Base-by-base conservation (phyloP, 2,113 vertebrate species). In the Heptranchias perlo region DNA sequence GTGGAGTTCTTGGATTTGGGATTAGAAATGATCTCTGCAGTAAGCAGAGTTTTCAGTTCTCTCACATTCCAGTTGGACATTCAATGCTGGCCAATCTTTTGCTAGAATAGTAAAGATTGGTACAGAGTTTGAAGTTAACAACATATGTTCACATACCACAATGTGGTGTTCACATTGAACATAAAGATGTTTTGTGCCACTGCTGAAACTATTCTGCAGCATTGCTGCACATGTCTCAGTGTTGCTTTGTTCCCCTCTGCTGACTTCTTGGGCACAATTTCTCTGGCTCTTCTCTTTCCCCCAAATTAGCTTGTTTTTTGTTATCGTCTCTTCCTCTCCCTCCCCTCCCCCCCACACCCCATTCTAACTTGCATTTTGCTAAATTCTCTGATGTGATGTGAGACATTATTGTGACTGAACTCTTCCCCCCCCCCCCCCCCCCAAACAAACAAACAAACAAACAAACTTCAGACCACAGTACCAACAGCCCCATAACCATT, bases 281-380 rank as follows among this genome's bases (percentile, higher is more conserved):
- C 23, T 21, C 78, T 47, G n/a, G 39, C 44, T 86, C 1, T 6
- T 86, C 28, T 23, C 13, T 7, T 87, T 87, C 5, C 25, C 25
- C 35, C 1, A 13, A 25, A 13, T 82, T 89, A 0, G 25, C 49
- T 28, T 31, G 8, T 54, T 87, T 52, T 49, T 89, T 8, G 11
- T 14, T n/a, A n/a, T n/a, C n/a, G n/a, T n/a, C n/a, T n/a, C n/a
- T n/a, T 28, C 0, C 13, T 18, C 0, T 3, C 18, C 13, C 18
- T 14, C n/a, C 44, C 16, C 14, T 8, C 35, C 39, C n/a, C 39
- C 11, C 4, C 13, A 39, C 39, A 21, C 39, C 49, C 1, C 2
- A 6, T 18, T 49, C 49, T 49, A 54, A 28, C 23, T 49, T 28
- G 0, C 23, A 31, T 14, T 54, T 52, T 28, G 31, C 4, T 2